Conservation (phyloP, 2,888 invertebrate species). For the Pristionchus entomophagus region DNA sequence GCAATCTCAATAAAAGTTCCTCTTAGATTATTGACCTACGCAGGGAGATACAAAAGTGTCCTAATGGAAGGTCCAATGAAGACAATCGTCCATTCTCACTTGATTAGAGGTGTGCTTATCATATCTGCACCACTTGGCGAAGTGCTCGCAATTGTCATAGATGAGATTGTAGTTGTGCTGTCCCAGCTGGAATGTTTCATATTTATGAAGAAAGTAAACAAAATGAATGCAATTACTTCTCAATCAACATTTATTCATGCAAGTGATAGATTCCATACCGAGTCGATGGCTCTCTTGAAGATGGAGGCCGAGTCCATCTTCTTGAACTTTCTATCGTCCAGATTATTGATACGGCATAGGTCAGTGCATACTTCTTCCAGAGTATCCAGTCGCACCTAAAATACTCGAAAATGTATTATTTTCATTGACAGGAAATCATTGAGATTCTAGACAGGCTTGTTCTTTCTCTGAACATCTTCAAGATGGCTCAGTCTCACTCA, state of each 20-base stretch:
- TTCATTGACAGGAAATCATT: too few relatives aligned
- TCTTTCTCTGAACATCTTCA: too few relatives aligned
- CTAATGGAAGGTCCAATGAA: neutral
- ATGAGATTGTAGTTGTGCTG: conserved; percentile 75
- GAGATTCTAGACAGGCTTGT: too few relatives aligned
- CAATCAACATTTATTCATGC: too few relatives aligned
- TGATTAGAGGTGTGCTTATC: conserved; percentile 73
- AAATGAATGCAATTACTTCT: too few relatives aligned
- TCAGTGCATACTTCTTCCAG: conserved; percentile 52
- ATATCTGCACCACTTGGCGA: conserved; percentile 76
- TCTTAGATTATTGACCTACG: too few relatives aligned
- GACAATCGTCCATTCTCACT: conserved; percentile 47
- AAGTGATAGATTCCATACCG: too few relatives aligned
- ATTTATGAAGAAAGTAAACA: neutral
- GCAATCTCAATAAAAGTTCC: neutral
- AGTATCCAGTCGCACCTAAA: conserved; percentile 59
- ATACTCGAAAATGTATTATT: neutral
- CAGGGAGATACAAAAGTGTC: neutral
- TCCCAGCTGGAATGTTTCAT: conserved; percentile 60
- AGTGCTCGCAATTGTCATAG: conserved; percentile 76
- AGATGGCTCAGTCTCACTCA: neutral
- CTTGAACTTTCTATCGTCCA: conserved; percentile 57
- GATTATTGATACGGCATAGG: conserved; percentile 63
- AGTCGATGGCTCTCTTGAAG: conserved; percentile 64
- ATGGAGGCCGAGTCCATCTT: conserved; percentile 66